These are phyloP conservation scores for Muschampia plurimacula DNA, from an alignment of 2,888 invertebrate genomes.

Conservation along the genomic window DNA sequence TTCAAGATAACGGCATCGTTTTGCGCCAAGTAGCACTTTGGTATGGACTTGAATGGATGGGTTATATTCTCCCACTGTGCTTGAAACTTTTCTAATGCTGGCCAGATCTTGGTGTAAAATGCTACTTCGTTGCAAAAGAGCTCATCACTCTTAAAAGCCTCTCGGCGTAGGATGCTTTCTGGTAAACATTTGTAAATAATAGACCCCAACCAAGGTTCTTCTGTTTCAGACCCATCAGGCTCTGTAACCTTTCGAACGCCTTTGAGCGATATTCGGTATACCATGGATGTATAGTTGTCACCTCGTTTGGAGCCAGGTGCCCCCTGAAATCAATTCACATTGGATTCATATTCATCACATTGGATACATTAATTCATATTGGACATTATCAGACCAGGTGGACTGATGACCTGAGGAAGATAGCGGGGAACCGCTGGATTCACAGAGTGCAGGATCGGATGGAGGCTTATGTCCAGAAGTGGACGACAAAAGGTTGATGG, in stretches of 20 bases:
- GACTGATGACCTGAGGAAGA: too few species aligned
- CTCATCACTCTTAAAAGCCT: conserved; percentile 89
- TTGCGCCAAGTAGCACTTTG: conserved; percentile 86
- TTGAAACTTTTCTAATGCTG: conserved; percentile 87
- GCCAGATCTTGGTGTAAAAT: conserved; percentile 90
- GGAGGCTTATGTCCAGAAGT: too few species aligned
- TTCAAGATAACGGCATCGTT: conserved; percentile 86
- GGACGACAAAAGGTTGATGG: too few species aligned
- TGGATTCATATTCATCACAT: too few species aligned
- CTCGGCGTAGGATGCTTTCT: conserved; percentile 87
- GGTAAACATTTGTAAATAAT: conserved; percentile 91
- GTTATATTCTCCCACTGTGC: conserved; percentile 67
- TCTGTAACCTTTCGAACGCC: conserved; percentile 72
- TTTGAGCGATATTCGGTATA: conserved; percentile 87
- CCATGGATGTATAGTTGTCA: conserved; percentile 91
- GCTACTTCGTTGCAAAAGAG: conserved; percentile 90
- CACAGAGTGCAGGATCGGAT: too few species aligned
- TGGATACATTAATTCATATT: too few species aligned
- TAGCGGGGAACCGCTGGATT: too few species aligned
- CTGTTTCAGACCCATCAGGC: conserved; percentile 62
- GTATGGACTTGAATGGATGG: conserved; percentile 83
- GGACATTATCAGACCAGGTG: too few species aligned
- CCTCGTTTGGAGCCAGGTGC: conserved; percentile 90
- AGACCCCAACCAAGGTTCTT: conserved; percentile 87
- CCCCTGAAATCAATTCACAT: conserved; percentile 68